Base-by-base conservation (phyloP, 2,888 invertebrate species). In the Mechanitis messenoides region DNA sequence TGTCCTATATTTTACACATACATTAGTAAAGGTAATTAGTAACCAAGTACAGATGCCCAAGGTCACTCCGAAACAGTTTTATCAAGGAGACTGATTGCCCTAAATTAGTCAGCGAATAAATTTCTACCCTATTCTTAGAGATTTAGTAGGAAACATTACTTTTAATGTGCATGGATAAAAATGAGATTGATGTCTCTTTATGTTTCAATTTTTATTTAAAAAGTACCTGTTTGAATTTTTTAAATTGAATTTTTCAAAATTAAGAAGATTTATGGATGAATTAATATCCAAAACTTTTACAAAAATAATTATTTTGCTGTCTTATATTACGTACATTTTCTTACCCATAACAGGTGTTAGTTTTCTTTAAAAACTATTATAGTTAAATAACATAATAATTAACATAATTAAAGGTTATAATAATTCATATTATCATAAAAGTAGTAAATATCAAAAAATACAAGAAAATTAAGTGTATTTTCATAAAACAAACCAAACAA, bases 91-190 rank as follows among this genome's bases (percentile, higher is more conserved):
- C 81, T 77, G 83, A 84, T 84, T 77, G 64, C 75, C 78, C 47
- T 55, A 68, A 77, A 85, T 85, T 84, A 82, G 74, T 83, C 82
- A 80, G 80, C 77, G 71, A 72, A 68, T 78, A 81, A 82, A 81
- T 81, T 77, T 67, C 68, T 66, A 53, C 69, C 64, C 63, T 68
- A 68, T 68, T 70, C 71, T 68, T 61, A 62, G 70, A 71, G 75
- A 79, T 79, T 80, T 72, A 76, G 73, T 76, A 66, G 66, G 68
- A 68, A 69, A 69, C 75, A 75, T 78, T 78, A 76, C 70, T 70
- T 65, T 74, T 76, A 76, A 78, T 81, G 79, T 77, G 69, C 68
- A 60, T 63, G 77, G 81, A 83, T 81, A 81, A 78, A 74, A 74
- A 67, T 60, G 62, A 70, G 70, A 83, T 79, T 78, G 74, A 81